Percentiles rank a stretch among this genome's conserved stretches.
These are phyloP conservation scores for Propithecus perrieri DNA, from an alignment of 2,797 vertebrate species.

Conservation along the genomic window DNA sequence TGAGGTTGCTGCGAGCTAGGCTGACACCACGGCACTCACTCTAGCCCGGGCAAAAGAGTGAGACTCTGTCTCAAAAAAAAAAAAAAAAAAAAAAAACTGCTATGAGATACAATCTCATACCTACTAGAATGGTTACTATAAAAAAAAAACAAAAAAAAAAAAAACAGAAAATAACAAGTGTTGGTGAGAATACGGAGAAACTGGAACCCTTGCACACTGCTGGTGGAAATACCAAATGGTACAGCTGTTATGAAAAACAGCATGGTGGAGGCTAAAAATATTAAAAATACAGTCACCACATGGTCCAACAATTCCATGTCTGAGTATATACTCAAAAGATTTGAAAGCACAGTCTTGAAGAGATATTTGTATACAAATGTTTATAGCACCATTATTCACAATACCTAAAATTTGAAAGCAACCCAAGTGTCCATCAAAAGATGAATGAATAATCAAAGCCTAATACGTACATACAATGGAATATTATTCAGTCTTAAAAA, in stretches of 20 bases:
- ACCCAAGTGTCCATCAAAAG: background rate
- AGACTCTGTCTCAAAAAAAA: too few relatives aligned
- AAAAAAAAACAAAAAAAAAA: background rate
- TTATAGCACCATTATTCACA: background rate
- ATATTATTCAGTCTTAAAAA: background rate
- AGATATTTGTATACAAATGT: background rate
- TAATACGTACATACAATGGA: background rate
- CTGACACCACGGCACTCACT: too few relatives aligned
- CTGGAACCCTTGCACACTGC: background rate
- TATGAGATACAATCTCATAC: background rate
- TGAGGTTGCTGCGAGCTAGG: too few relatives aligned
- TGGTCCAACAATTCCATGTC: background rate
- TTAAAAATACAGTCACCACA: background rate
- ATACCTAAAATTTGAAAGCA: background rate
- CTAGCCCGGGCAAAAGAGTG: too few relatives aligned
- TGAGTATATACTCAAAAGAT: background rate
- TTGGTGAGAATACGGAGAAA: background rate
- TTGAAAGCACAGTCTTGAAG: background rate
- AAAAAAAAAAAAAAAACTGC: background rate
- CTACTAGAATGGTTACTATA: background rate
- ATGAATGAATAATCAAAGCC: background rate
- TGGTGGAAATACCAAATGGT: background rate
- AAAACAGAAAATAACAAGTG: background rate
- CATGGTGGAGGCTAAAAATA: background rate
- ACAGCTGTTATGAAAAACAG: background rate